Conservation (phyloP, 1,140 invertebrate genomes). For the Ooceraea biroi region DNA sequence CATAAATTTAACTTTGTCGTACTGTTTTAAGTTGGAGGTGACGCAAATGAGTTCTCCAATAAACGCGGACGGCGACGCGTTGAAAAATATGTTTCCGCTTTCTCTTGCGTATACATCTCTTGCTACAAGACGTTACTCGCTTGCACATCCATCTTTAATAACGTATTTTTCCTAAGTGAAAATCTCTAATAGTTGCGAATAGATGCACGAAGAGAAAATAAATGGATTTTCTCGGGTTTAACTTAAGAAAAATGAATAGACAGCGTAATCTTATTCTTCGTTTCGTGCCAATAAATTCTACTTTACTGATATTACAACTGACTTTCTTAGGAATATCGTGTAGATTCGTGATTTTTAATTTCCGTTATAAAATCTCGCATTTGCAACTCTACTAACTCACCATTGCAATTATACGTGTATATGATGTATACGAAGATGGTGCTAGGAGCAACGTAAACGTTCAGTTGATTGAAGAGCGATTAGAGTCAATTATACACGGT, state of each 20-base stretch:
- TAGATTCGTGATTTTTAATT: slow-evolving; percentile 10
- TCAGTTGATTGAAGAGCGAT: slow-evolving; percentile 34
- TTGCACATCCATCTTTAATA: background rate
- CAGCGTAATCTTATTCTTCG: background rate
- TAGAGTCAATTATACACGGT: slow-evolving; percentile 41
- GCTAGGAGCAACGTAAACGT: background rate
- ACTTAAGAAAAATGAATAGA: background rate
- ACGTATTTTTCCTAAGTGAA: background rate
- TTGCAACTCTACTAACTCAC: background rate
- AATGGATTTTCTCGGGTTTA: background rate
- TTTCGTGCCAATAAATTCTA: background rate
- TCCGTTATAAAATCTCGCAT: background rate
- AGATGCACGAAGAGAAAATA: background rate
- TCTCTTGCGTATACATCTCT: background rate
- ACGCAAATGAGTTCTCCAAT: slow-evolving; percentile 42
- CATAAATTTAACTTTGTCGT: slow-evolving; percentile 43
- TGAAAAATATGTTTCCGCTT: slow-evolving; percentile 5
- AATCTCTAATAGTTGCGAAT: background rate
- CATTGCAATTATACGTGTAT: background rate
- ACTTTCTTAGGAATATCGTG: background rate
- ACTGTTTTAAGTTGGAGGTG: background rate
- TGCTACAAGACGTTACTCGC: background rate
- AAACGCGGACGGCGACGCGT: slow-evolving; percentile 6
- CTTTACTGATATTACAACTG: background rate
- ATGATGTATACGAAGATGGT: background rate